phyloP scores from a whole-genome alignment of 1,140 invertebrate genomes.

The Atta colombica region DNA sequence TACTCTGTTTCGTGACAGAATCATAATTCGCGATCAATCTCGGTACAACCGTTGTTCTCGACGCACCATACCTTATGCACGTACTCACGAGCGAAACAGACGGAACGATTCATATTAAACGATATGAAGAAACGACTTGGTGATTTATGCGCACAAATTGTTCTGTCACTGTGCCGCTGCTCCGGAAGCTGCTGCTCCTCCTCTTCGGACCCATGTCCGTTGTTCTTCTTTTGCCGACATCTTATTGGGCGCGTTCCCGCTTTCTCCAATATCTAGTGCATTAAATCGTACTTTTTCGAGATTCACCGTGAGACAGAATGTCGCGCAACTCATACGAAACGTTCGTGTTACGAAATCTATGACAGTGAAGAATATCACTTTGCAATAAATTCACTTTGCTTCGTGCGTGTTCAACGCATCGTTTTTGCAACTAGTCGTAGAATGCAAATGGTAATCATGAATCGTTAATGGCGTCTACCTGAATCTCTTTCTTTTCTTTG shows the following conservation, averaged over 20 bases:
- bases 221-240: conserved; percentile 74
- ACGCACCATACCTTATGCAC: conserved; percentile 78
- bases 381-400: conserved; percentile 69
- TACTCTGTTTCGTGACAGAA: neutral
- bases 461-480: conserved; percentile 60
- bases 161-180: conserved; percentile 81
- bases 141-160: conserved; percentile 87
- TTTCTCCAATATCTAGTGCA: conserved; percentile 77
- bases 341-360: conserved; percentile 11
- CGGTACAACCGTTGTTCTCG: conserved; percentile 79
- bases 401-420: conserved; percentile 18
- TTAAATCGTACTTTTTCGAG: conserved; percentile 77
- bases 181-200: conserved; percentile 55
- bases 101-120: conserved; percentile 83
- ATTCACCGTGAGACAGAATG: conserved; percentile 66
- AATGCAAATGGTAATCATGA: conserved; percentile 57
- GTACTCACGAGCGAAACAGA: conserved; percentile 72
- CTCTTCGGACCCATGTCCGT: conserved; percentile 33
- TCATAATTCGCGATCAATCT: conserved; percentile 79
- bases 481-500: conserved; percentile 55
- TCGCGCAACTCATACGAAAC: neutral
- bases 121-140: conserved; percentile 85
- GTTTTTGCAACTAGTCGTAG: conserved; percentile 29
- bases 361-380: conserved; percentile 45
- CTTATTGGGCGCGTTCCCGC: conserved; percentile 69